phyloP scores from a whole-genome alignment of 2,797 vertebrate genomes.

The Margarornis squamiger region DNA sequence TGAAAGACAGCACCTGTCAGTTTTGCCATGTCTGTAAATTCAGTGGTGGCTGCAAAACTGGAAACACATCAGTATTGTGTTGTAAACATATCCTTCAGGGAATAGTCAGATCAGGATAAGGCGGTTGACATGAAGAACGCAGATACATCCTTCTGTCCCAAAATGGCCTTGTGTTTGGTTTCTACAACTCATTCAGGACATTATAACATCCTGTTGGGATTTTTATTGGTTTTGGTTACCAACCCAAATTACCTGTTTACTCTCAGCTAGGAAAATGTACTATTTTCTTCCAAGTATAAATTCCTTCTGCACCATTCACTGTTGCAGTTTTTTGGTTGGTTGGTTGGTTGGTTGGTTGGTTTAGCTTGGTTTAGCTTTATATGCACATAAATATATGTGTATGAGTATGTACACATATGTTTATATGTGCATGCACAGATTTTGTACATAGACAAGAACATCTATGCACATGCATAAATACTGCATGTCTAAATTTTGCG shows the following conservation, averaged over 20 bases:
- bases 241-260: neutral
- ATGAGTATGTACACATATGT: neutral
- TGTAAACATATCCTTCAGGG: neutral
- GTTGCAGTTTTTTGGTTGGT: neutral
- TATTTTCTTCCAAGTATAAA: neutral
- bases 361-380: neutral
- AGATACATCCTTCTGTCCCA: neutral
- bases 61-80: neutral
- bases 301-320: neutral
- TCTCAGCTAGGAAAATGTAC: neutral
- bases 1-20: neutral
- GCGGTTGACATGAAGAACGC: neutral
- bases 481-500: neutral
- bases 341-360: too few species aligned
- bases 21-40: conserved; percentile 21
- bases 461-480: neutral
- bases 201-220: neutral
- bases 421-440: neutral
- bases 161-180: neutral
- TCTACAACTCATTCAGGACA: neutral
- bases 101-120: neutral
- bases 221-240: neutral
- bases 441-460: neutral
- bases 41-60: neutral
- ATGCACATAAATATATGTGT: neutral